phyloP scores from a whole-genome alignment of 2,113 vertebrate genomes.

The Gasterosteus aculeatus region DNA sequence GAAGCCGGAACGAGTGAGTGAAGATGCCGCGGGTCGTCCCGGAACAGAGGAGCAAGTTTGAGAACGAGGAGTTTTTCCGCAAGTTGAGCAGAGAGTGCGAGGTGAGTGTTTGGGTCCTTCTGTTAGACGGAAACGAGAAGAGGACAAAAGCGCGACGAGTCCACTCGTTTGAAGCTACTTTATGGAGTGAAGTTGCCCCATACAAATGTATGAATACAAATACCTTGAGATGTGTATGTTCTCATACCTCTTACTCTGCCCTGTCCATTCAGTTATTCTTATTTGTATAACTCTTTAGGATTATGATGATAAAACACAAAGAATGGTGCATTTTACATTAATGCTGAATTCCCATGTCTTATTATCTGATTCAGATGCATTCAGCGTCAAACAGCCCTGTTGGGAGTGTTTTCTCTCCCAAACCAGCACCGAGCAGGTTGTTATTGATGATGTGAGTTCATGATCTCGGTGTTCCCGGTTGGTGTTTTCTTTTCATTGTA shows the following conservation, averaged over 20 bases:
- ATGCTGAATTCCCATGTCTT: conserved; percentile 28
- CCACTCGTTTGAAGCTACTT: not conserved
- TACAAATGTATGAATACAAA: too few relatives aligned
- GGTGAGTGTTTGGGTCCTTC: conserved; percentile 80
- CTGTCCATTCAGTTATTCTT: not conserved
- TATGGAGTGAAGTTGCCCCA: too few relatives aligned
- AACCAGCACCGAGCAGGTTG: not conserved
- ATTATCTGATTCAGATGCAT: conserved; percentile 12
- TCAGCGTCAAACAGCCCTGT: not conserved
- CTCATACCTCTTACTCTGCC: not conserved
- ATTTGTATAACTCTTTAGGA: not conserved
- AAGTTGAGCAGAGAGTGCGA: conserved; percentile 98
- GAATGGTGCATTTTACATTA: not conserved
- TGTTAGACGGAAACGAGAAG: conserved; percentile 58
- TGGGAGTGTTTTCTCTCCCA: not conserved
- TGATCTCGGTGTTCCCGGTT: not conserved
- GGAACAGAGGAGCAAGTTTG: conserved; percentile 98
- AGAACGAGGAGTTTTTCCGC: conserved; percentile 99
- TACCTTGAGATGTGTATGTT: too few relatives aligned
- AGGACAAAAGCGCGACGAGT: conserved; percentile 2
- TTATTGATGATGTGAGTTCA: not conserved
- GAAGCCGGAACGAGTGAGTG: conserved; percentile 29
- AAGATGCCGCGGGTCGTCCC: conserved; percentile 98
- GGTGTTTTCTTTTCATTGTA: conserved; percentile 47
- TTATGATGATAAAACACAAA: not conserved